These are phyloP conservation scores for Zoroaster sp. DNA, from an alignment of 53 echinoderm and acorn worm species.

Conservation along the genomic window DNA sequence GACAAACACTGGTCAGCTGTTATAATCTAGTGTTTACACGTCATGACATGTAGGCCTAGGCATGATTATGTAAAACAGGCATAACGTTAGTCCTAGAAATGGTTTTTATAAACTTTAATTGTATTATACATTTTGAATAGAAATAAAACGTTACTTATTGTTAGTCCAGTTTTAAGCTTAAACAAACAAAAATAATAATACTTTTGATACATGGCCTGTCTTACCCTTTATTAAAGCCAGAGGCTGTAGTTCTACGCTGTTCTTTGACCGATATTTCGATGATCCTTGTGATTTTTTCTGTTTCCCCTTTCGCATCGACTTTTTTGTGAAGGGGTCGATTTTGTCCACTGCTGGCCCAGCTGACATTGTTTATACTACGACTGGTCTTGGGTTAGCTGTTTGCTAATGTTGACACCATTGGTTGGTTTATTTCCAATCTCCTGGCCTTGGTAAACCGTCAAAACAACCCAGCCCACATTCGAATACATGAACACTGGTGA, in stretches of 20 bases:
- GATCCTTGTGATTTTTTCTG: constrained; percentile 99
- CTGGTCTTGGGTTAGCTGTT: constrained; percentile 52
- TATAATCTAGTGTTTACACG: too few species aligned
- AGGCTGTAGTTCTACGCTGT: constrained; percentile 89
- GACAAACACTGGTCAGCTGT: too few species aligned
- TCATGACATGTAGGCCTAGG: too few species aligned
- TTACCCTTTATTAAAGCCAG: constrained; percentile 94
- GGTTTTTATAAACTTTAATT: too few species aligned
- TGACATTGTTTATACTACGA: constrained; percentile 85
- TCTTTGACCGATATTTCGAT: constrained; percentile 92
- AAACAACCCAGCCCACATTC: constrained; percentile 39
- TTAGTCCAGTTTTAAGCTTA: not conserved
- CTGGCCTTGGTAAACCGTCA: constrained; percentile 39
- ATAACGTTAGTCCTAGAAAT: too few species aligned
- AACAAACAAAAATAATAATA: not conserved
- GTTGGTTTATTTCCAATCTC: constrained; percentile 7
- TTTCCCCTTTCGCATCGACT: constrained; percentile 98
- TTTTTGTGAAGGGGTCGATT: constrained; percentile 99
- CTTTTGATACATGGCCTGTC: constrained; percentile 15
- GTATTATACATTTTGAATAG: too few species aligned
- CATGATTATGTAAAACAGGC: too few species aligned
- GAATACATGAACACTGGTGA: constrained; percentile 60
- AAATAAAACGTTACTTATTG: too few species aligned
- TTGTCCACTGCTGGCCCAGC: constrained; percentile 97
- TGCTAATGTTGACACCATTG: constrained; percentile 53